Base-by-base conservation (phyloP, 2,797 vertebrate genomes). In the Phalanger gymnotis region DNA sequence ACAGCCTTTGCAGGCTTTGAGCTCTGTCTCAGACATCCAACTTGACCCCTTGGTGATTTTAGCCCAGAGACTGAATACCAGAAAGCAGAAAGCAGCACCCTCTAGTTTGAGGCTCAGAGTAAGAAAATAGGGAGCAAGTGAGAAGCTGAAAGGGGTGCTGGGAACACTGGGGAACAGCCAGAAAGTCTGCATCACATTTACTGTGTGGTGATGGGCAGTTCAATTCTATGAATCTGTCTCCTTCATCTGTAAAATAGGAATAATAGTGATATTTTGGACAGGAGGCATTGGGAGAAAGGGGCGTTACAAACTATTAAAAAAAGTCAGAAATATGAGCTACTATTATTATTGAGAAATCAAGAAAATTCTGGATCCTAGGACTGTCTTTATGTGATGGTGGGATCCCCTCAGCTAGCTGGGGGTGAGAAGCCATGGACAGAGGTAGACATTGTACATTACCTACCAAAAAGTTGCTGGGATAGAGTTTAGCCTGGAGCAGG, bases 1-100 rank as follows among this genome's bases (percentile, higher is more conserved):
- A 92, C 25, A 55, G 54, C 92, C 94, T 95, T 96, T 94, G 58
- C 93, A 51, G 94, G 30, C 0, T 0, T 40, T n/a, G 93, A 52
- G 61, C 90, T 96, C n/a, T 53, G 27, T 91, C 12, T 53, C 92
- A 87, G 90, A 91, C 57, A 14, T 27, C 30, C 0, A 28, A 90
- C n/a, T 58, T 4, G 11, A 6, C 53, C n/a, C 89, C 52, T 4
- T 1, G n/a, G 34, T 58, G 52, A 55, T 53, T 54, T 54, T 34
- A 19, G 28, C 19, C 0, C 87, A n/a, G 22, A 9, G 58, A 53
- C 27, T 11, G 0, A 53, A 55, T 19, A 9, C 61, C 92, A 81
- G 1, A 0, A 47, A 31, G 34, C 92, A 81, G 1, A 0, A 47
- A 31, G 34, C 4, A 31, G 1, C 9, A 0, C 9, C 25, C 28